Base-by-base conservation (phyloP, 2,797 vertebrate genomes). In the Myotis daubentonii region DNA sequence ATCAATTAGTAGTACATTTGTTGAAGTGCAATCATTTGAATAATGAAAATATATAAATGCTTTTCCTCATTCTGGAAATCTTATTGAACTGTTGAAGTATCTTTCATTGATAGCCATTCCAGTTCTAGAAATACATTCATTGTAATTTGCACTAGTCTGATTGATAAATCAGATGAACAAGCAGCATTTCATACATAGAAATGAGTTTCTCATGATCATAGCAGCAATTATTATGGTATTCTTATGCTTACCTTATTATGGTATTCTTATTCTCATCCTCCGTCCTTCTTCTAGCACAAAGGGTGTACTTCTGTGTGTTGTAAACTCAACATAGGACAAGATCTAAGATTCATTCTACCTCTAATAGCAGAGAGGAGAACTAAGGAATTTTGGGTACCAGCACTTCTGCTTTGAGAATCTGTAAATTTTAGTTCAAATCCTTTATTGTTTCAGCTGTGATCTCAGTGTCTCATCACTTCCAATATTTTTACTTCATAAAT, bases 1-100 rank as follows among this genome's bases (percentile, higher is more conserved):
- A 71, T 89, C 49, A 91, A 60, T 94, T 91, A 71, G 13, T 1
- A 78, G 36, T 71, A 33, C 23, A 38, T 23, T 87, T 86, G 74
- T 68, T 96, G 86, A 96, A 93, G 15, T 95, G 22, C n/a, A 78
- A 3, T 23, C 30, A 75, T 93, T 86, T 93, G 57, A 91, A 83
- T 87, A 94, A 87, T 93, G 38, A 92, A 91, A 93, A 49, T 16
- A n/a, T 41, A 74, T 2, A 13, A 80, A 93, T 3, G 44, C 83
- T 78, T 95, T 96, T 57, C 49, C 36, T 93, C 16, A 82, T 93
- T 82, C 28, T 94, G 38, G 25, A 91, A 89, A 75, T 79, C 49
- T 86, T 76, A 80, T 62, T 81, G 74, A 94, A 97, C 79, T 89
- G 47, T 87, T 94, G 70, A 96, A 71, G 47, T 78, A 81, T 70